Evolutionary conservation across 35 echinoderm and acorn worm species (phyloP).

Genomic region (Ophiothrix spiculata): DNA sequence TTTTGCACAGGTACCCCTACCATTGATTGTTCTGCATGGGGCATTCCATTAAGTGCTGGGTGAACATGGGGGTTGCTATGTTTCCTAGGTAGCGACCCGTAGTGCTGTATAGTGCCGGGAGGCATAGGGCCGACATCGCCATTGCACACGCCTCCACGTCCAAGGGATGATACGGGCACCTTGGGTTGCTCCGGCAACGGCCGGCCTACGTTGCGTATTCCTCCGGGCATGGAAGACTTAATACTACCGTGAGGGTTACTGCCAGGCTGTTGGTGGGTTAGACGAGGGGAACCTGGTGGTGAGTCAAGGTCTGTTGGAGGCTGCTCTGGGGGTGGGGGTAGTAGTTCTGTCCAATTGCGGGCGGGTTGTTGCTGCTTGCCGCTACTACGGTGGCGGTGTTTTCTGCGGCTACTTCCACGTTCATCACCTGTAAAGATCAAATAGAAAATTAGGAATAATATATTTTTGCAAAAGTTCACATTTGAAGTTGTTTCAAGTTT

Average conservation of each 20-base stretch:
- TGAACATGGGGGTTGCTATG: neutral
- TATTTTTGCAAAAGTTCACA: no score
- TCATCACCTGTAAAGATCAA: neutral
- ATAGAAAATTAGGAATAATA: no score
- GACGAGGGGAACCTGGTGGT: constrained; percentile 17
- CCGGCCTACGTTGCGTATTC: neutral
- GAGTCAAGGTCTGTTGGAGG: constrained; percentile 68
- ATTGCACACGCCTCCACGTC: neutral
- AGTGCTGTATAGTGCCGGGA: neutral
- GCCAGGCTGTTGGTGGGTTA: constrained; percentile 11
- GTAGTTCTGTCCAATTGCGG: constrained; percentile 83
- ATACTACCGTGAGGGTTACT: constrained; percentile 11
- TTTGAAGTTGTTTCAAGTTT: no score
- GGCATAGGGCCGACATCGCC: neutral
- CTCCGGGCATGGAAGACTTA: neutral
- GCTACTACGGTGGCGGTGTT: constrained; percentile 10
- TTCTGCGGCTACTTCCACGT: constrained; percentile 7
- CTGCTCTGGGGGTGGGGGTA: constrained; percentile 86
- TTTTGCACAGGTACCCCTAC: neutral
- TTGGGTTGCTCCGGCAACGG: neutral
- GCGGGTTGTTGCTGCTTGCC: constrained; percentile 31
- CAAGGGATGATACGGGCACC: neutral
- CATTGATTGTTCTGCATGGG: neutral
- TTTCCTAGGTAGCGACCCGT: neutral
- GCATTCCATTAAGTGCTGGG: neutral